Percentiles rank a stretch among this genome's conserved stretches.
Evolutionary conservation across 2,113 vertebrate species (phyloP).

Genomic region (Muntiacus reevesi): DNA sequence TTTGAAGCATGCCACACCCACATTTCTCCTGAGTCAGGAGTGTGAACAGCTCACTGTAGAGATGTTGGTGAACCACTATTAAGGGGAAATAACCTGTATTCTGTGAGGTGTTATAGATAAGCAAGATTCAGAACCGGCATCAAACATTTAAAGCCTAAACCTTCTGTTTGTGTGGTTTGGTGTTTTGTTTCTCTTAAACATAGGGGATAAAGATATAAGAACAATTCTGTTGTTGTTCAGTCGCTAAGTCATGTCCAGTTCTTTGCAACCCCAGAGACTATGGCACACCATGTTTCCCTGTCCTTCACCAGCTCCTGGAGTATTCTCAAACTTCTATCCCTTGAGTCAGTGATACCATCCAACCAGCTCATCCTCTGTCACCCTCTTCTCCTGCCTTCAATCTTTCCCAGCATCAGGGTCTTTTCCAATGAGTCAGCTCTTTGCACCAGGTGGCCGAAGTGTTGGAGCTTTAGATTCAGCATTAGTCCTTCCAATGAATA

Average conservation of each 20-base stretch:
- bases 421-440: not conserved
- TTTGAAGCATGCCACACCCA: not conserved
- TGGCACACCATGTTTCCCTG: not conserved
- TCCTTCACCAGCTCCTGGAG: not conserved
- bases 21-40: not conserved
- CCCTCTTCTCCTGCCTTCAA: not conserved
- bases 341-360: not conserved
- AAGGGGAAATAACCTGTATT: not conserved
- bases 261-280: not conserved
- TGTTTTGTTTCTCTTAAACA: not conserved
- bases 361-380: not conserved
- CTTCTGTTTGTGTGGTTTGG: not conserved
- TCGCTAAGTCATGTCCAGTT: not conserved
- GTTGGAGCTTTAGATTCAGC: not conserved
- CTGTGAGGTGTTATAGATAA: not conserved
- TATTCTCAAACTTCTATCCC: not conserved
- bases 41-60: not conserved
- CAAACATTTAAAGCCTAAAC: not conserved
- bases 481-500: not conserved
- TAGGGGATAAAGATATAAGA: not conserved
- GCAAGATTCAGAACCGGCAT: not conserved
- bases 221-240: not conserved
- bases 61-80: not conserved
- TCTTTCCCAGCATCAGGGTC: not conserved
- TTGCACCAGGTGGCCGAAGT: not conserved